Base-by-base conservation (phyloP, 2,888 invertebrate genomes). In the Xanthorhoe designata region DNA sequence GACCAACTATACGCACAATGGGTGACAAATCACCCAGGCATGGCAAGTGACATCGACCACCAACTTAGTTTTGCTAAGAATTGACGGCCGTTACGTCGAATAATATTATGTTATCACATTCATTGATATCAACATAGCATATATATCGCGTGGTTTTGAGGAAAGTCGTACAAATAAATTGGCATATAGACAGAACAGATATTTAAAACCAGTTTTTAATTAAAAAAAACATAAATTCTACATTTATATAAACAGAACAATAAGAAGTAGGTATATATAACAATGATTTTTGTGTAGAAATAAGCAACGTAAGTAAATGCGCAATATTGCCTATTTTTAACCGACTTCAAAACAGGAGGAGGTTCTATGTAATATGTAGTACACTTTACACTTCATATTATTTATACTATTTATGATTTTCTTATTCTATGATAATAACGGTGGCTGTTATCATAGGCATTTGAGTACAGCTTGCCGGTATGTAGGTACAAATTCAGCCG, bases 401-500 rank as follows among this genome's bases (percentile, higher is more conserved):
- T 3, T 24, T 24, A 3, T 35, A 6, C 7, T 35, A 10, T 38
- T 2, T 38, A 38, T 38, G 38, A 32, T 32, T 32, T 32, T 5
- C 6, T 10, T 38, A 2, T 13, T 10, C 38, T 38, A 10, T 13
- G 13, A 13, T 35, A 1, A 35, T 59, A 8, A 51, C 58, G 58
- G 58, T 38, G 17, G 13, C 13, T 9, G 38, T 15, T n/a, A 13
- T 42, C 5, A 13, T 42, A 42, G 38, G 38, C 13, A 42, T 13
- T 13, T 32, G 32, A 32, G 32, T n/a, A 50, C 49, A 51, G 69
- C 58, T 64, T 52, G 66, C 60, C 57, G 64, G 66, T 65, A 66
- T 70, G 70, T 73, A 72, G 70, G 70, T 73, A 76, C 76, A 75
- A 76, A 80, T 76, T 70, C 74, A 66, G 60, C 70, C 69, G 74